Evolutionary conservation across 2,888 invertebrate species (phyloP), one percentile per base, ranked within the genome.

Genomic region (Phortica magna): DNA sequence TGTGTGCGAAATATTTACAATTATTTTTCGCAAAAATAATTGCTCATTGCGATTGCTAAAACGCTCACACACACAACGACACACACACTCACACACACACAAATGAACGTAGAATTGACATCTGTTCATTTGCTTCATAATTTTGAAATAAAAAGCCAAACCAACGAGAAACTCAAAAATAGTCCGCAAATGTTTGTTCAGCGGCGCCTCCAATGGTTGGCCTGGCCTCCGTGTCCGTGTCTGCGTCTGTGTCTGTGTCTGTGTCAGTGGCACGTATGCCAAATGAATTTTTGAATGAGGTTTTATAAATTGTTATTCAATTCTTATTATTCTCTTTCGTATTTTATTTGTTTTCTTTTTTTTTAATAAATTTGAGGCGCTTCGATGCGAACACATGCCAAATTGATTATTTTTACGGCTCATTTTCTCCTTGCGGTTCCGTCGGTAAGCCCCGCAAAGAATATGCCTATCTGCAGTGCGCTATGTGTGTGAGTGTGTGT

Each of bases 361-460:
- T 73, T 59, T 43, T 3, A 76, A 76, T 82, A 83, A 77, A 82
- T 87, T 84, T 78, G 73, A 39, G 55, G 57, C 65, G 61, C 68
- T 55, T 70, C 74, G 79, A 76, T 79, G 83, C 83, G 81, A 84
- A 83, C 87, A 84, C 85, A 88, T 87, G 85, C 78, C 79, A 83
- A 87, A 87, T 87, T 88, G 85, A 85, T 85, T 88, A 83, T 85
- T 88, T 81, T 85, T 83, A 88, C 84, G 87, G 88, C 85, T 88
- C 88, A 88, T 88, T 85, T 85, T 88, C 70, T 71, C 17, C 53
- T 42, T 53, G 70, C 53, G 70, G 53, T 31, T 31, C 42, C 70
- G 7, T 71, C 31, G 70, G 31, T 42, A 19, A 68, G 39, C 70
- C 55, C 17, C 17, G 53, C 53, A 71, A 19, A 70, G 53, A 71